Percentiles rank a stretch among this genome's conserved stretches.
These are phyloP conservation scores for Caprella mutica DNA, from an alignment of 2,888 invertebrate genomes.

Conservation along the genomic window DNA sequence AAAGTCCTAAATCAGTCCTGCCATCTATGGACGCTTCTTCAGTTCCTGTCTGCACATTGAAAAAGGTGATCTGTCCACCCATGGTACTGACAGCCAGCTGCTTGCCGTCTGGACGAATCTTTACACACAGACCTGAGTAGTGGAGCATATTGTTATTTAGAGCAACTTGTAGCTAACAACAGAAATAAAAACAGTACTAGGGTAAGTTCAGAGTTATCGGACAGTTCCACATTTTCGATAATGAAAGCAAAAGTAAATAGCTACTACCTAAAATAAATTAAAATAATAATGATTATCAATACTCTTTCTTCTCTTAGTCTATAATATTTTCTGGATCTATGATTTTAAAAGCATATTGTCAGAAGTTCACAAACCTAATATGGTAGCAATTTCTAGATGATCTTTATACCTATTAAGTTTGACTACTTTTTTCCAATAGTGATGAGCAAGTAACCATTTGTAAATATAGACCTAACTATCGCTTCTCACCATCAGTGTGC, in stretches of 20 bases:
- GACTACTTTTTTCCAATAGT: no score
- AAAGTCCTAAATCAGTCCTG: constrained; percentile 74
- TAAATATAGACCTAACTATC: no score
- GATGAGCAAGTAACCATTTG: no score
- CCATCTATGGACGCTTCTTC: constrained; percentile 77
- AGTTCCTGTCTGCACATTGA: constrained; percentile 49
- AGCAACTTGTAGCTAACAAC: neutral
- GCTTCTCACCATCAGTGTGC: constrained; percentile 60
- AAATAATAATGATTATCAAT: neutral
- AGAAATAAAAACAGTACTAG: neutral
- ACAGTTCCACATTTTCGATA: no score
- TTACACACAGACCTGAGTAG: constrained; percentile 60
- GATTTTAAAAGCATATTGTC: no score
- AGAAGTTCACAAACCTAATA: no score
- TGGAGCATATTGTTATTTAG: neutral
- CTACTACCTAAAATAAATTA: neutral
- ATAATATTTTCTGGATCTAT: no score
- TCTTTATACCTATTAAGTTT: no score
- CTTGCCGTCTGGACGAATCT: constrained; percentile 78
- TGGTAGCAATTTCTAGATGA: no score
- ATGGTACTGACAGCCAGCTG: constrained; percentile 86
- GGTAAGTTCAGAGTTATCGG: no score
- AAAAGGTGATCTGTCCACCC: constrained; percentile 72
- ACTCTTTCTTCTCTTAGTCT: neutral
- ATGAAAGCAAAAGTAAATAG: no score